Conservation (phyloP, 2,888 invertebrate species). For the Aphelenchoides bicaudatus region DNA sequence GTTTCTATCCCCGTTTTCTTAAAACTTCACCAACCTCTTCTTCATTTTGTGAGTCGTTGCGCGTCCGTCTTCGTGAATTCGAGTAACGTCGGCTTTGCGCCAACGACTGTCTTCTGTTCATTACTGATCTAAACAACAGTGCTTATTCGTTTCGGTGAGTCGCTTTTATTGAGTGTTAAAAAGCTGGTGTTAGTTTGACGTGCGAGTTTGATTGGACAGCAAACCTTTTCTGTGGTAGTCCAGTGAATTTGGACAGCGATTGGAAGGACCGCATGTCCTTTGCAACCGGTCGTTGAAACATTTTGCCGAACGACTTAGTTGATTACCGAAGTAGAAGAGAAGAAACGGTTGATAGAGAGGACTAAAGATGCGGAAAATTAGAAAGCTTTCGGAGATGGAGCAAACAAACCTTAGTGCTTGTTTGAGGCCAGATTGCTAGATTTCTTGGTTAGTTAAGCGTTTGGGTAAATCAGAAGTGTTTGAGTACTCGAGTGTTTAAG, state of each 20-base stretch:
- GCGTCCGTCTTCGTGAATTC: slow-evolving; percentile 15
- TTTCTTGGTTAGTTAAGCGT: not conserved
- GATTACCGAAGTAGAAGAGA: slow-evolving; percentile 1
- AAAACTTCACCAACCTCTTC: slow-evolving; percentile 12
- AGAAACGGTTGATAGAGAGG: not conserved
- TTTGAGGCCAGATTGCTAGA: too few relatives aligned
- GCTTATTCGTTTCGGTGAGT: not conserved
- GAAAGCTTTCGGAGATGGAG: not conserved
- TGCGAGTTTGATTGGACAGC: not conserved
- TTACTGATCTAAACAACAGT: slow-evolving; percentile 24
- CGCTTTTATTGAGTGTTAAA: not conserved
- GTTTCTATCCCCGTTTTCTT: too few relatives aligned
- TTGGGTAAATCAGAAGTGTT: not conserved
- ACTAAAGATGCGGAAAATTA: slow-evolving; percentile 2
- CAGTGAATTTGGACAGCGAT: slow-evolving; percentile 55
- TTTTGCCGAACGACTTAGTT: slow-evolving; percentile 19
- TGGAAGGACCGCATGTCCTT: slow-evolving; percentile 60
- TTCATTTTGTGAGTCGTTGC: slow-evolving; percentile 22
- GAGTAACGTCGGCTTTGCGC: slow-evolving; percentile 18
- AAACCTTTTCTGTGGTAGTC: slow-evolving; percentile 24
- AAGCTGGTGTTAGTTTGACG: slow-evolving; percentile 6
- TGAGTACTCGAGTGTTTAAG: not conserved
- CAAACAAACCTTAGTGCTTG: slow-evolving; percentile 12
- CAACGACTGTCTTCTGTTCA: slow-evolving; percentile 20
- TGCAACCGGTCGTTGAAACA: slow-evolving; percentile 59